A percentile compares a stretch with the other conserved stretches of the same genome.
These are phyloP conservation scores for Ceuthmochares aereus DNA, from an alignment of 2,113 vertebrate species.

Conservation along the genomic window DNA sequence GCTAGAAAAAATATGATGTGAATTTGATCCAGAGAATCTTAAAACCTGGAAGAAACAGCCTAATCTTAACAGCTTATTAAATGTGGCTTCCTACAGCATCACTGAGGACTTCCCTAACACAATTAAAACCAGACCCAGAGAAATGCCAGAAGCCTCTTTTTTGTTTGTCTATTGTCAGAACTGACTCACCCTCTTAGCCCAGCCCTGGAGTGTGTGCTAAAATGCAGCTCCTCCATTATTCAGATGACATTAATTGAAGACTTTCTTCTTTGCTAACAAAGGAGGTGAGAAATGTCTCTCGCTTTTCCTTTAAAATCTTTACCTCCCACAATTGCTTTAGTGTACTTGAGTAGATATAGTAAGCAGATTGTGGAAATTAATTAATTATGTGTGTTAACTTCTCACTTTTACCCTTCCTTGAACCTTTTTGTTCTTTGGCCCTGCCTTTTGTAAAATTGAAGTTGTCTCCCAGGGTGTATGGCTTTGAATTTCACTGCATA, in stretches of 20 bases:
- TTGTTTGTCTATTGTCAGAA: background rate
- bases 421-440: background rate
- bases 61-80: background rate
- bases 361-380: conserved; percentile 32
- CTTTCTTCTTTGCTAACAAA: background rate
- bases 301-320: background rate
- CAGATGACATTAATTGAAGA: background rate
- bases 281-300: background rate
- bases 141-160: background rate
- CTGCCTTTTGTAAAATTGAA: background rate
- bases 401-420: background rate
- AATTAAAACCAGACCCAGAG: background rate
- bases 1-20: background rate
- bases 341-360: background rate
- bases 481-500: conserved; percentile 22
- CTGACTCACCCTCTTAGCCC: background rate
- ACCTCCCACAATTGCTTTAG: background rate
- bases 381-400: conserved; percentile 23
- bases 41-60: background rate
- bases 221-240: background rate
- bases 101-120: background rate
- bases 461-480: background rate
- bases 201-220: background rate
- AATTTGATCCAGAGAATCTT: background rate
- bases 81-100: background rate